Conservation (phyloP, 2,113 vertebrate genomes). For the Sakesphorus luctuosus region DNA sequence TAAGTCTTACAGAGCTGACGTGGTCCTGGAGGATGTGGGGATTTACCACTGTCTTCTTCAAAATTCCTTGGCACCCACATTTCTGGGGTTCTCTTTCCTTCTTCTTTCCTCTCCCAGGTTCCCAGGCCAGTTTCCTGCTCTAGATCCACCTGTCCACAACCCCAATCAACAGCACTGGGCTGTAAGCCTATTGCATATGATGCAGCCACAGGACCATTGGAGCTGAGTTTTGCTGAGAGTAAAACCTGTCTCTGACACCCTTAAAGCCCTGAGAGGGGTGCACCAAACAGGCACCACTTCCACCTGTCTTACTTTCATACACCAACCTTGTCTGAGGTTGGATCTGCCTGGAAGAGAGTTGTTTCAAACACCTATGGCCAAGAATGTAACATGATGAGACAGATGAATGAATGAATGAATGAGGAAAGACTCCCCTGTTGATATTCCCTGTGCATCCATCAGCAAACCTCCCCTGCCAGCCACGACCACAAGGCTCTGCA, state of each 20-base stretch:
- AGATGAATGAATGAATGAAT: fast-evolving
- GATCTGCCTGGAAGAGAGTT: background rate
- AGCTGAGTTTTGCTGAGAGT: background rate
- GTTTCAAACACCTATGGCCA: background rate
- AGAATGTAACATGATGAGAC: fast-evolving
- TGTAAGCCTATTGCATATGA: background rate
- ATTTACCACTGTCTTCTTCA: background rate
- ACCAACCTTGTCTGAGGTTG: background rate
- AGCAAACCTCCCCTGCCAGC: background rate
- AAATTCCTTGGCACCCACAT: background rate
- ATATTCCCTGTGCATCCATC: background rate
- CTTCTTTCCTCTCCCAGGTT: background rate
- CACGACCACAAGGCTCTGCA: background rate
- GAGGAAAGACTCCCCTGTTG: background rate
- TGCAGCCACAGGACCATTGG: background rate
- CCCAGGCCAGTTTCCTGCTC: background rate
- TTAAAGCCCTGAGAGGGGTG: background rate
- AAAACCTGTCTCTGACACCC: background rate
- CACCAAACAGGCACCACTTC: background rate
- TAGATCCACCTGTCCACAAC: fast-evolving
- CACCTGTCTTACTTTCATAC: background rate
- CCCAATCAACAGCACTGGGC: fast-evolving
- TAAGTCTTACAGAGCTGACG: background rate
- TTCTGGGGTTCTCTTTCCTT: background rate
- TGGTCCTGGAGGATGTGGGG: background rate